phyloP scores from a whole-genome alignment of 2,888 invertebrate species.

The Melikaiella ostensackeni region DNA sequence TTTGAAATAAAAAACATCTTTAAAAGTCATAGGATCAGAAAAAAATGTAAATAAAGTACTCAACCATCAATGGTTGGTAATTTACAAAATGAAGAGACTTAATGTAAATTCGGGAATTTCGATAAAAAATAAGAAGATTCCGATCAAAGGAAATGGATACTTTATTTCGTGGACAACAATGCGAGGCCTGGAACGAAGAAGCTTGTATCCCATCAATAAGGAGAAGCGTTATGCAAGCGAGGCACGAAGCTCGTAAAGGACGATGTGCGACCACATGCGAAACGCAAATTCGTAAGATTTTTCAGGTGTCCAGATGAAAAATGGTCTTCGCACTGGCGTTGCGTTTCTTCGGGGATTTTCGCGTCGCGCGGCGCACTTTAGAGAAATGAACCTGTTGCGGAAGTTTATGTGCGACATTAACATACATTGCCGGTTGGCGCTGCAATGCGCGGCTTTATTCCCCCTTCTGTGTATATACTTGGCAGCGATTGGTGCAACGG shows the following conservation, averaged over 20 bases:
- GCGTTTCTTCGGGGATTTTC: conserved; percentile 69
- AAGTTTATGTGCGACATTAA: conserved; percentile 74
- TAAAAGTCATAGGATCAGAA: no score
- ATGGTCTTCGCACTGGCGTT: conserved; percentile 63
- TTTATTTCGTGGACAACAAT: conserved; percentile 31
- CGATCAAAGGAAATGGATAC: background rate
- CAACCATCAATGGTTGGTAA: no score
- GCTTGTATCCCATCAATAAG: conserved; percentile 42
- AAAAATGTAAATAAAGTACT: no score
- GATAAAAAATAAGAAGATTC: background rate
- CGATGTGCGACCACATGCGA: conserved; percentile 59
- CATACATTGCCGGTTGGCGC: conserved; percentile 67
- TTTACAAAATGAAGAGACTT: background rate
- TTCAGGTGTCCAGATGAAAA: conserved; percentile 69
- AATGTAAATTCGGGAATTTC: background rate
- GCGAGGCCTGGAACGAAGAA: conserved; percentile 28
- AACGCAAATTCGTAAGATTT: conserved; percentile 62
- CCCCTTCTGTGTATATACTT: conserved; percentile 40
- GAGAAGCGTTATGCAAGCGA: conserved; percentile 32
- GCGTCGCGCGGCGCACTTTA: conserved; percentile 56
- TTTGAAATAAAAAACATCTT: no score
- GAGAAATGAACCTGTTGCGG: conserved; percentile 76
- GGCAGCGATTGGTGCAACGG: conserved; percentile 19
- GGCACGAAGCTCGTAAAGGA: conserved; percentile 43
- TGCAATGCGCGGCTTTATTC: conserved; percentile 45